These are phyloP conservation scores for Isoperla grammatica DNA, from an alignment of 2,888 invertebrate genomes.

Conservation along the genomic window DNA sequence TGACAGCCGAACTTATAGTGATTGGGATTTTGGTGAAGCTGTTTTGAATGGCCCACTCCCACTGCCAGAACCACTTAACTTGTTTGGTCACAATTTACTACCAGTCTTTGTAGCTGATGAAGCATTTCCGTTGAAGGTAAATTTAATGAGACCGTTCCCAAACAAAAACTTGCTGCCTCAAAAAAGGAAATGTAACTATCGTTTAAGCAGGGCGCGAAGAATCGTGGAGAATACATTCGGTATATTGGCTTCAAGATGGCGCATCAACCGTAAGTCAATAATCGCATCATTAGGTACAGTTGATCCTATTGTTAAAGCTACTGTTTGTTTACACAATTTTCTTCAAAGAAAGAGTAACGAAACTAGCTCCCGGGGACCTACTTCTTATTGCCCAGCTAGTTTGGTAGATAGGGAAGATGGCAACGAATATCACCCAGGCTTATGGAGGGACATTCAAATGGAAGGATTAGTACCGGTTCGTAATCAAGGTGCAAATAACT, in stretches of 20 bases:
- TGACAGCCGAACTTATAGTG: background rate
- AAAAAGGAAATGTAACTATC: slow-evolving; percentile 14
- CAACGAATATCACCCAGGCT: too few relatives aligned
- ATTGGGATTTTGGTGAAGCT: slow-evolving; percentile 8
- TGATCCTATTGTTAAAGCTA: slow-evolving; percentile 12
- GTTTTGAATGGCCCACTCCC: background rate
- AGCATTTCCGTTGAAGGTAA: slow-evolving; percentile 19
- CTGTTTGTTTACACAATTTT: slow-evolving; percentile 22
- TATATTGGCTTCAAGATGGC: slow-evolving; percentile 19
- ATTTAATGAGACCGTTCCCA: slow-evolving; percentile 19
- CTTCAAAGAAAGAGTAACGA: background rate
- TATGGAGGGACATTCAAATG: too few relatives aligned
- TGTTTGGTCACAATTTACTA: background rate
- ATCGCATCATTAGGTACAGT: slow-evolving; percentile 7
- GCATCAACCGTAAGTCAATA: slow-evolving; percentile 15
- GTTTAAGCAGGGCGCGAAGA: slow-evolving; percentile 21
- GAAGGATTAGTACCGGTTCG: too few relatives aligned
- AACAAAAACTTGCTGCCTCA: slow-evolving; percentile 2
- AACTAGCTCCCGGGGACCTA: too few relatives aligned
- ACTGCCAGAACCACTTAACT: background rate
- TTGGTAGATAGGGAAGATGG: too few relatives aligned
- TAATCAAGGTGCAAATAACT: too few relatives aligned
- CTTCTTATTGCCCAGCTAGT: too few relatives aligned
- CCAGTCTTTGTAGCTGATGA: slow-evolving; percentile 20
- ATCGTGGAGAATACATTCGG: too few relatives aligned